phyloP scores from a whole-genome alignment of 2,888 invertebrate genomes.

The Lasioglossum leucozonium region DNA sequence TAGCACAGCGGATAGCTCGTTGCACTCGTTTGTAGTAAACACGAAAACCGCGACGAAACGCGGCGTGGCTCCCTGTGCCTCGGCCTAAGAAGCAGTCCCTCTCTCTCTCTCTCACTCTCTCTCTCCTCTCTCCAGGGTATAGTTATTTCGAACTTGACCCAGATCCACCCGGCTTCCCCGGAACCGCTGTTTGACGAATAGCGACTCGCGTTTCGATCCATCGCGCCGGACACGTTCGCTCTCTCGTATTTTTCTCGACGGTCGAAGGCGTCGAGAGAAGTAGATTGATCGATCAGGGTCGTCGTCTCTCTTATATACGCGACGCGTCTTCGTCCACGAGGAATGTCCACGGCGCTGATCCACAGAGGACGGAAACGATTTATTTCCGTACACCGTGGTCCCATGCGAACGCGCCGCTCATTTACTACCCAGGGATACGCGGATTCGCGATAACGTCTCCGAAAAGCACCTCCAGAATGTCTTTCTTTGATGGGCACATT shows the following conservation, averaged over 20 bases:
- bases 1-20: background rate
- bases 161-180: constrained; percentile 63
- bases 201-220: constrained; percentile 11
- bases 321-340: constrained; percentile 40
- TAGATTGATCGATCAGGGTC: constrained; percentile 62
- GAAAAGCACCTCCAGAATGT: background rate
- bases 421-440: background rate
- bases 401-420: constrained; percentile 6
- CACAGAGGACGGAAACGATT: constrained; percentile 37
- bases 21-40: constrained; percentile 24
- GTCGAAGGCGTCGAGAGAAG: constrained; percentile 50
- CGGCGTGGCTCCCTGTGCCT: background rate
- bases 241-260: constrained; percentile 19
- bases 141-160: constrained; percentile 80
- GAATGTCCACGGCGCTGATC: constrained; percentile 29
- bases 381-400: constrained; percentile 43
- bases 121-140: constrained; percentile 33
- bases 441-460: background rate
- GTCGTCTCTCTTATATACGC: constrained; percentile 22
- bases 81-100: background rate
- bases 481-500: background rate
- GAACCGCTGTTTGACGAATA: constrained; percentile 57
- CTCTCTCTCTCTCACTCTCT: background rate
- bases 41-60: constrained; percentile 27
- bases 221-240: constrained; percentile 13